Conservation (phyloP, 2,113 vertebrate species). For the Ceuthmochares aereus region DNA sequence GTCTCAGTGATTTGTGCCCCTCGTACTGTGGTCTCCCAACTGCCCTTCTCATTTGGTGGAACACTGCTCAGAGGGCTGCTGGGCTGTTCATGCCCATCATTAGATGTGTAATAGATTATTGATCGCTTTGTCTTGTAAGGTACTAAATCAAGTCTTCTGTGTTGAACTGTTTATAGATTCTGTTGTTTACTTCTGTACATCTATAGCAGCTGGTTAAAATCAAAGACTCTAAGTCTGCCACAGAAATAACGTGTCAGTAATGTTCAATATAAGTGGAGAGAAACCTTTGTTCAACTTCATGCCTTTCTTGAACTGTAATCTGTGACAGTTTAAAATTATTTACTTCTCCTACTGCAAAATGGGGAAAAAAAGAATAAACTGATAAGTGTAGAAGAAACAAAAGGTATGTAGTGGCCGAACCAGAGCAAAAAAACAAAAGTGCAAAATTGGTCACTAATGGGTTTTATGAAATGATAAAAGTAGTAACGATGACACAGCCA, state of each 20-base stretch:
- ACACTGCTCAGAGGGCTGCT: neutral
- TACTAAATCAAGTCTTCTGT: constrained; percentile 5
- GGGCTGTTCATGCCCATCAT: neutral
- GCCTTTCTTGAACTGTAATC: neutral
- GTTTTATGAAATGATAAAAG: neutral
- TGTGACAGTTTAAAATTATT: neutral
- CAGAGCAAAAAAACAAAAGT: neutral
- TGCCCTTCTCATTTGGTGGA: neutral
- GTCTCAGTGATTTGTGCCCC: neutral
- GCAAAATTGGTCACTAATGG: neutral
- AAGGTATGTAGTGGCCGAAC: neutral
- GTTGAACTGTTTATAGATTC: constrained; percentile 38
- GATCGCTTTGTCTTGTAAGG: constrained; percentile 23
- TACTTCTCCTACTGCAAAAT: neutral
- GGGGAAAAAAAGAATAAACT: rapidly evolving
- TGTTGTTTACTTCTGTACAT: constrained; percentile 5
- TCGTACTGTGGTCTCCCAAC: neutral
- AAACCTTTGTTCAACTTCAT: neutral
- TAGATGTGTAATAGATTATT: constrained; percentile 53
- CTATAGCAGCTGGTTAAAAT: constrained; percentile 31
- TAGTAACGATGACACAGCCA: neutral
- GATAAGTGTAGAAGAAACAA: neutral
- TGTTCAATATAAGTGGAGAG: neutral
- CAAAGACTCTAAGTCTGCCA: neutral
- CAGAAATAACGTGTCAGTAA: neutral